Evolutionary conservation across 1,140 invertebrate species (phyloP), one percentile per base, ranked within the genome.

Genomic region (Bombus confusus): DNA sequence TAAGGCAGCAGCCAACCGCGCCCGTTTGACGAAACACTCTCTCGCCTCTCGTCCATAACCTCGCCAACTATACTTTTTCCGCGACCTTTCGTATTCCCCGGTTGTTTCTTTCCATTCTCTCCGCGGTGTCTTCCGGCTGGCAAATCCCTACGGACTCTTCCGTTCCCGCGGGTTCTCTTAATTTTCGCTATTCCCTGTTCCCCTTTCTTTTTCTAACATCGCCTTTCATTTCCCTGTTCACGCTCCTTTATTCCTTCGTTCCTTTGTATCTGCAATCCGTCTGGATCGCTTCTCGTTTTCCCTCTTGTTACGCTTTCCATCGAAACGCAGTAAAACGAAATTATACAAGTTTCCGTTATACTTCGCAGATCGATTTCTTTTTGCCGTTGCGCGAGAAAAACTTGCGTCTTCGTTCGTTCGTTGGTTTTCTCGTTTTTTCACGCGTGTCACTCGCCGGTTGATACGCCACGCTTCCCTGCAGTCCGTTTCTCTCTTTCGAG

Each of bases 21-120:
- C 83, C 86, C 88, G 86, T 87, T 90, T 90, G 88, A 90, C 86
- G 88, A 87, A 83, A 83, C 69, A 86, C 77, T 87, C 75, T 71
- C 82, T 47, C 68, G 34, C 68, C 39, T 34, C 79, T 59, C 57
- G 34, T 25, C 57, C 43, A 6, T 15, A 6, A 13, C 39, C 62
- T 1, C 15, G 47, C 47, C 10, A 25, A 18, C 41, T 22, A 15
- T 39, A 22, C 71, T 28, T 12, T 25, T 47, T 22, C 71, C 41
- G 28, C 52, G 37, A 34, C 69, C 69, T 82, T 34, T 66, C 37
- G 18, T 39, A 37, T 62, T 47, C 15, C 66, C 22, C 47, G 25
- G 25, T 69, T 72, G 47, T 79, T 72, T 73, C 77, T 57, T 47
- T 31, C 83, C 47, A 71, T 39, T 80, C 83, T 41, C n/a, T 66